phyloP scores from a whole-genome alignment of 2,888 invertebrate species.

The Leptinotarsa juncta region DNA sequence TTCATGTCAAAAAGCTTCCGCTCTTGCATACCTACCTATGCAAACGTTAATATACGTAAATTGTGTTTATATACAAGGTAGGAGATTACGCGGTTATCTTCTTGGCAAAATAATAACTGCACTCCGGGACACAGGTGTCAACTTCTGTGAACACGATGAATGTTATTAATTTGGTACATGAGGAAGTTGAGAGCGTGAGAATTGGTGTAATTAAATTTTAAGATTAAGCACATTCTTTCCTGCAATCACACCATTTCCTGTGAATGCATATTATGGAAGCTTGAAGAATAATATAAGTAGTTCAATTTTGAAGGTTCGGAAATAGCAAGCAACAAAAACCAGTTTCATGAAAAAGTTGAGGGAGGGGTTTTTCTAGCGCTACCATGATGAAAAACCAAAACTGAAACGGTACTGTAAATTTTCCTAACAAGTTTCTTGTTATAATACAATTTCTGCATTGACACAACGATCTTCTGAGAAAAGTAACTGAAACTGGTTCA shows the following conservation, averaged over 20 bases:
- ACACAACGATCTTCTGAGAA: too few species aligned
- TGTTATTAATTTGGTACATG: slow-evolving; percentile 45
- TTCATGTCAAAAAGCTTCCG: slow-evolving; percentile 28
- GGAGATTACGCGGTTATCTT: slow-evolving; percentile 24
- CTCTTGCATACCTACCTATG: slow-evolving; percentile 30
- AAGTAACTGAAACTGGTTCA: too few species aligned
- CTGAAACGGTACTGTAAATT: too few species aligned
- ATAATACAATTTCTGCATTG: too few species aligned
- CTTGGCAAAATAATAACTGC: slow-evolving; percentile 44
- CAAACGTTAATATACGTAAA: slow-evolving; percentile 17
- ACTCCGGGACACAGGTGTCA: slow-evolving; percentile 47
- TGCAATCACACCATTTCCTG: slow-evolving; percentile 37
- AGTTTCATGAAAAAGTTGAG: too few species aligned
- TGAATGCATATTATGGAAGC: slow-evolving; percentile 12
- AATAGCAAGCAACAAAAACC: too few species aligned
- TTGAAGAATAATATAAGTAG: background rate
- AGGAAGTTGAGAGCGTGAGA: slow-evolving; percentile 50
- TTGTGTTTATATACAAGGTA: slow-evolving; percentile 15
- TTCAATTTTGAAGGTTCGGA: too few species aligned
- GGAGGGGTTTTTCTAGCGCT: too few species aligned
- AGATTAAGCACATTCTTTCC: slow-evolving; percentile 28
- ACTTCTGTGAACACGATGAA: slow-evolving; percentile 40
- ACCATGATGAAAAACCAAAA: too few species aligned
- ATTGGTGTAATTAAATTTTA: slow-evolving; percentile 48
- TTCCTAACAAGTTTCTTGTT: too few species aligned